Base-by-base conservation (phyloP, 2,888 invertebrate species). In the Seira sanloemensis region DNA sequence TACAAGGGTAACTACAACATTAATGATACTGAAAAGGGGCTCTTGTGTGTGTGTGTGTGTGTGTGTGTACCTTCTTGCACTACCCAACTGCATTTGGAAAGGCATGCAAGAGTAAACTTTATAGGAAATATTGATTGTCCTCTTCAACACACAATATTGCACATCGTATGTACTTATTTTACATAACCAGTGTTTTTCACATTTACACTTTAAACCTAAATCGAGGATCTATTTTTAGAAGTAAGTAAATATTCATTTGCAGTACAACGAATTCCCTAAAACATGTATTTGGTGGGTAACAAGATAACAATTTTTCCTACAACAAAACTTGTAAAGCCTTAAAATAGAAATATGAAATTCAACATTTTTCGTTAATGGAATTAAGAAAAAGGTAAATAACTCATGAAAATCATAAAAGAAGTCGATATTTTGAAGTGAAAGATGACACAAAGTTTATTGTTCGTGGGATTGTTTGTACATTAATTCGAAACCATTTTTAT, bases 1-100 rank as follows among this genome's bases (percentile, higher is more conserved):
- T 80, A 80, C 80, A 74, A 74, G 80, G 80, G 74, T 50, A 54
- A n/a, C 68, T 19, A 46, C 37, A 46, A 9, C 12, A 12, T 46
- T 46, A 46, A 46, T 46, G 46, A 5, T 12, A 12, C 46, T 12
- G 12, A 46, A 46, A 12, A 46, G 12, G 12, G 46, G 12, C 12
- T 18, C 5, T 18, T 62, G n/a, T n/a, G n/a, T n/a, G 5, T 62
- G 62, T 26, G 62, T 62, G 58, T 25, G 19, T 26, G 62, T 62
- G 2, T 46, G 27, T 1, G 16, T 24, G 23, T 58, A 72, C 25
- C 1, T 46, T 77, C n/a, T 77, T 68, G 24, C 69, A 69, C 77
- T n/a, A n/a, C n/a, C n/a, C n/a, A n/a, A n/a, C n/a, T n/a, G n/a
- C n/a, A n/a, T n/a, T n/a, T n/a, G n/a, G n/a, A n/a, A n/a, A n/a